Evolutionary conservation across 2,888 invertebrate genomes (phyloP), one percentile per base, ranked within the genome.

Genomic region (Steinernema hermaphroditum): DNA sequence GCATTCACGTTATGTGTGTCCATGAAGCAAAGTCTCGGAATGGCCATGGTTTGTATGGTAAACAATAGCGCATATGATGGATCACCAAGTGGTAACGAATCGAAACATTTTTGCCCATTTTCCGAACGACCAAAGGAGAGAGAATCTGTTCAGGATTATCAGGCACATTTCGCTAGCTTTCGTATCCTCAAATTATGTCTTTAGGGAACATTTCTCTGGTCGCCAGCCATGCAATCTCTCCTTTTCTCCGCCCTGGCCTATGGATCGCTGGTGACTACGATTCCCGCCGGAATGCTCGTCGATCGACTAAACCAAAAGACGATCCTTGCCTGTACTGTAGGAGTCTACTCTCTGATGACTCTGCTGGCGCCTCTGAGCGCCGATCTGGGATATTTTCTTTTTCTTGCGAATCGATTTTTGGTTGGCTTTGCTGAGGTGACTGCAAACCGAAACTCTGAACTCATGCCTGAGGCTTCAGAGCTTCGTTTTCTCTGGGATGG

Each of bases 221-320:
- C 46, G 6, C 46, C 46, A 46, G 46, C 46, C 2, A 46, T 46
- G 46, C 46, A 46, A n/a, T 46, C 46, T 4, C 6, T 46, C 46
- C 22, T 46, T 6, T 46, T 46, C 16, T 46, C 46, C 46, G 46
- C 46, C 4, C 22, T 46, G 9, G 46, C 46, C 46, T 46, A 46
- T 16, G 46, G 46, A 4, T 46, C 46, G 9, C 46, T 46, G 2
- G 9, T 46, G 6, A 46, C 46, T 4, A 46, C 46, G 16, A 16
- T 46, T 16, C 46, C 46, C 6, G 46, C 46, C 6, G 46, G 46
- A 46, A 6, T 46, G n/a, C 9, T 46, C n/a, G 46, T 46, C 46
- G 46, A 46, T 46, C 46, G 46, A 46, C 4, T 46, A n/a, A 19
- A 46, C 22, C 46, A 46, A n/a, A 46, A 46, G 46, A 46, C n/a